Base-by-base conservation (phyloP, 2,797 vertebrate species). In the Moxostoma hubbsi region DNA sequence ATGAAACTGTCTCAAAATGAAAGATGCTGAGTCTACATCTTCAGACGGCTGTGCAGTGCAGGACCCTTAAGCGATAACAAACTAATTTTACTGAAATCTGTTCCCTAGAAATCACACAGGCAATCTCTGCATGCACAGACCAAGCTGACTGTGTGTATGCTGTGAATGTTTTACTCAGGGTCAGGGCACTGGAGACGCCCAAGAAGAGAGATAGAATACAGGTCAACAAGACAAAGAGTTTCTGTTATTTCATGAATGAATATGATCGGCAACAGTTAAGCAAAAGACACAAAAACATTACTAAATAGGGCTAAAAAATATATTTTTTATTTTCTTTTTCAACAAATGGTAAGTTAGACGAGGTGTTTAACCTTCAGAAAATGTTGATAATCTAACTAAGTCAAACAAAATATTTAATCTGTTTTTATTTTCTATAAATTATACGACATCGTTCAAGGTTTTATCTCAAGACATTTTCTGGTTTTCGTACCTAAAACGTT, bases 161-260 rank as follows among this genome's bases (percentile, higher is more conserved):
- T 74, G 36, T 36, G 64, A 78, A 64, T 87, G 79, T 58, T 73
- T 80, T 82, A 82, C 84, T 83, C 15, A 57, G 79, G 80, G 49
- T 68, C 43, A 68, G 46, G 49, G 36, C 16, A 43, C 57, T 63
- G 5, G 10, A 70, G 12, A 43, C 45, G 66, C 53, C 6, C 53
- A 7, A 10, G 16, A 47, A 66, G 8, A 45, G 13, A 36, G 7
- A 54, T 12, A 15, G 43, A 64, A 4, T 9, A 75, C 50, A 66
- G 53, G 1, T 7, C 7, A 7, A n/a, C 53, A 36, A 64, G 62
- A 46, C 43, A 46, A 46, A 15, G 11, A 54, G 47, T 77, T 24
- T 80, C 62, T 43, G 47, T 9, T 7, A 49, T 68, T 74, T 5
- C 13, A 49, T 7, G 18, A 67, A 80, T 1, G 16, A 12, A 16